Evolutionary conservation across 2,113 vertebrate genomes (phyloP).

Genomic region (Sialia sialis): DNA sequence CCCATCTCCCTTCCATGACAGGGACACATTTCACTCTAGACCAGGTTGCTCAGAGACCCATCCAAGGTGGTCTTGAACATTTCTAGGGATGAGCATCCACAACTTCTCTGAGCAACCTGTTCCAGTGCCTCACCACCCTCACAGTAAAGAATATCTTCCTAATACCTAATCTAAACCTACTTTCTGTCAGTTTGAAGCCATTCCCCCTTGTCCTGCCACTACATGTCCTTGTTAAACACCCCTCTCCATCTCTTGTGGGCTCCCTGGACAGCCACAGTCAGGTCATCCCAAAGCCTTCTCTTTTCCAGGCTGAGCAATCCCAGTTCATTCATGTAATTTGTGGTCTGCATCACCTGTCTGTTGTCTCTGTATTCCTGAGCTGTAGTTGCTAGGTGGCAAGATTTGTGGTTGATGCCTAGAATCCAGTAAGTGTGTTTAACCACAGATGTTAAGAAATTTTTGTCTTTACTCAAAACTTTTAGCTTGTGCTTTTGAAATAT

Average conservation of each 20-base stretch:
- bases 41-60: not conserved
- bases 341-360: not conserved
- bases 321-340: not conserved
- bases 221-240: not conserved
- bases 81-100: not conserved
- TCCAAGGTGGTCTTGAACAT: not conserved
- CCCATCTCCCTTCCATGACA: not conserved
- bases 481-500: not conserved
- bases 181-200: not conserved
- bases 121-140: not conserved
- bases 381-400: not conserved
- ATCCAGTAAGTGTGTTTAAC: not conserved
- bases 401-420: not conserved
- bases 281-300: not conserved
- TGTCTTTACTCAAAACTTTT: not conserved
- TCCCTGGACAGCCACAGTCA: rapidly evolving
- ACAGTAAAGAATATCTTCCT: not conserved
- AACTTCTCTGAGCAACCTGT: not conserved
- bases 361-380: not conserved
- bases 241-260: not conserved
- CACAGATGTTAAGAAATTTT: not conserved
- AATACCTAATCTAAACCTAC: not conserved
- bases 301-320: not conserved
- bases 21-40: not conserved
- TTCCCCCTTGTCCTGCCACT: not conserved